phyloP scores from a whole-genome alignment of 1,140 invertebrate species.

The Drosophila malerkotliana region DNA sequence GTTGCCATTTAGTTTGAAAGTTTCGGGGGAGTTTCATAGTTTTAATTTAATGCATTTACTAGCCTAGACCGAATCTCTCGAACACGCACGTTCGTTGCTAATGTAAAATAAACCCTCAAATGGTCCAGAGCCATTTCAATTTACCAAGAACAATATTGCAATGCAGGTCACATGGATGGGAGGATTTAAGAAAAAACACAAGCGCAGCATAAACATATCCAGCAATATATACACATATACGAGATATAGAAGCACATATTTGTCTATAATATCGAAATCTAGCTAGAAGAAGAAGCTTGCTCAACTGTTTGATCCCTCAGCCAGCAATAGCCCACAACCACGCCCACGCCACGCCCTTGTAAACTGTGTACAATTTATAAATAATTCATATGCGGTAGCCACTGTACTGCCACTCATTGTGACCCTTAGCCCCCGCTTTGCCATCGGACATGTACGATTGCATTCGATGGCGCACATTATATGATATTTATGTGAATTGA shows the following conservation, averaged over 20 bases:
- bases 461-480: slow-evolving; percentile 23
- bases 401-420: slow-evolving; percentile 18
- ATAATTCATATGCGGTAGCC: slow-evolving; percentile 47
- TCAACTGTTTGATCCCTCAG: slow-evolving; percentile 45
- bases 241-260: slow-evolving; percentile 11
- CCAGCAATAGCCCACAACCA: slow-evolving; percentile 26
- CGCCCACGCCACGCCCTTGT: slow-evolving; percentile 6
- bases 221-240: slow-evolving; percentile 39
- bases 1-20: slow-evolving; percentile 59
- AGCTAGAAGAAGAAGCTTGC: slow-evolving; percentile 29
- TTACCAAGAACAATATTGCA: slow-evolving; percentile 4
- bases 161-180: slow-evolving; percentile 28
- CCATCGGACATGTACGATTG: slow-evolving; percentile 14
- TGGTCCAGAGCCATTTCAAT: slow-evolving; percentile 4
- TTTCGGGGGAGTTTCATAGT: slow-evolving; percentile 8
- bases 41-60: slow-evolving; percentile 46
- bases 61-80: slow-evolving; percentile 17
- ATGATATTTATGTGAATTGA: slow-evolving; percentile 69
- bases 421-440: slow-evolving; percentile 33
- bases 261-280: slow-evolving; percentile 41
- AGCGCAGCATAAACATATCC: slow-evolving; percentile 49
- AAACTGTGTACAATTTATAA: slow-evolving; percentile 51
- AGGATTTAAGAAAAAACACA: slow-evolving; percentile 1
- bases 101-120: slow-evolving; percentile 40
- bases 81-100: slow-evolving; percentile 20